Conservation (phyloP, 2,888 invertebrate genomes). For the Apodemia duryi region DNA sequence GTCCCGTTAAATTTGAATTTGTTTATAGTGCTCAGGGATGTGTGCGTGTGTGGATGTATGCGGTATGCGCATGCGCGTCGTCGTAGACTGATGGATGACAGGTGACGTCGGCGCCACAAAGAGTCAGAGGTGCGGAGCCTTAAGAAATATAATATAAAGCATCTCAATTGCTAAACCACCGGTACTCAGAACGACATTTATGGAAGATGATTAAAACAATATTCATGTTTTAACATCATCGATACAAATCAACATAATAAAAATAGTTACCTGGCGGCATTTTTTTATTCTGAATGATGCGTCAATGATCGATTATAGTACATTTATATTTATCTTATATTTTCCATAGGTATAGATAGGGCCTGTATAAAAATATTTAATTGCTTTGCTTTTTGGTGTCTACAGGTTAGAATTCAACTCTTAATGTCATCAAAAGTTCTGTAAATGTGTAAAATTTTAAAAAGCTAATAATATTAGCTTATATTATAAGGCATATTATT, state of each 20-base stretch:
- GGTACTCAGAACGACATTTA: not conserved
- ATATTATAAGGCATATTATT: too few species aligned
- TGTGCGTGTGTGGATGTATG: slow-evolving; percentile 33
- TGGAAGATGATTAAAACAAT: slow-evolving; percentile 6
- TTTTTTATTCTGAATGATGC: not conserved
- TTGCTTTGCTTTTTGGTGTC: too few species aligned
- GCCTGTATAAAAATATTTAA: too few species aligned
- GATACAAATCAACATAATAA: not conserved
- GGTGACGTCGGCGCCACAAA: slow-evolving; percentile 66
- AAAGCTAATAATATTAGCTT: too few species aligned
- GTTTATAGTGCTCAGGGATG: slow-evolving; percentile 37
- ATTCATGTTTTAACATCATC: not conserved
- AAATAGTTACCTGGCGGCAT: not conserved
- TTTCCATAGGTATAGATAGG: too few species aligned
- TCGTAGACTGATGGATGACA: slow-evolving; percentile 78
- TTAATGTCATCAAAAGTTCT: too few species aligned
- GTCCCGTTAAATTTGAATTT: slow-evolving; percentile 75
- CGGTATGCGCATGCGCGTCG: slow-evolving; percentile 66
- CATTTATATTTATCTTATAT: too few species aligned
- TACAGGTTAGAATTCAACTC: too few species aligned
- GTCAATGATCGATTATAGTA: too few species aligned
- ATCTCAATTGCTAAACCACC: slow-evolving; percentile 24
- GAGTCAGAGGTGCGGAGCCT: slow-evolving; percentile 25
- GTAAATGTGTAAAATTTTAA: too few species aligned
- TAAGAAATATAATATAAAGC: slow-evolving; percentile 25